phyloP scores from a whole-genome alignment of 2,888 invertebrate species.

The Nephrotoma appendiculata region DNA sequence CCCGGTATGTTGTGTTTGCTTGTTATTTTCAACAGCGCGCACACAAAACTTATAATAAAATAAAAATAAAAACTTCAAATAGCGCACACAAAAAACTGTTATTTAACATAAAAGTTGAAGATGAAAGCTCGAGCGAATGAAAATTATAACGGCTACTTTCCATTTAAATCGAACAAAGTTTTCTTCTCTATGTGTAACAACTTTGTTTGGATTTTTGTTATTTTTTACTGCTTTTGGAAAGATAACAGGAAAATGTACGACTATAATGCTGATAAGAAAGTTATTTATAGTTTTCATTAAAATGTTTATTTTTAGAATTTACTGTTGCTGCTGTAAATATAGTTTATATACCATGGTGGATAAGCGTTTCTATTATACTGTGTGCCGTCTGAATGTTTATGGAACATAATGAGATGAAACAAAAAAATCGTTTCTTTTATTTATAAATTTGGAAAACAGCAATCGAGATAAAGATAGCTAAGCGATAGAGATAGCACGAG shows the following conservation, averaged over 20 bases:
- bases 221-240: not conserved
- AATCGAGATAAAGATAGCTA: too few relatives aligned
- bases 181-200: not conserved
- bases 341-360: not conserved
- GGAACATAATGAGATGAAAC: not conserved
- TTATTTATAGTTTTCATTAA: not conserved
- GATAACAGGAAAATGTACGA: not conserved
- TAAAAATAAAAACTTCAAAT: not conserved
- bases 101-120: not conserved
- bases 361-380: not conserved
- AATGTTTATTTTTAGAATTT: not conserved
- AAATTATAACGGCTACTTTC: not conserved
- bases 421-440: not conserved
- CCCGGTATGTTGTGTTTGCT: not conserved
- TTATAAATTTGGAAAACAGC: not conserved
- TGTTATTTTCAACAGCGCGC: not conserved
- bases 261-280: not conserved
- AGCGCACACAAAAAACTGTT: not conserved
- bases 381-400: not conserved
- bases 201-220: not conserved
- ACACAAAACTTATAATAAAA: not conserved
- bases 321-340: not conserved
- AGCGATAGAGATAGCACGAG: too few relatives aligned
- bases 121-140: not conserved
- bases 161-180: not conserved